Evolutionary conservation across 2,888 invertebrate species (phyloP), one percentile per base, ranked within the genome.

Genomic region (Platycheirus albimanus): DNA sequence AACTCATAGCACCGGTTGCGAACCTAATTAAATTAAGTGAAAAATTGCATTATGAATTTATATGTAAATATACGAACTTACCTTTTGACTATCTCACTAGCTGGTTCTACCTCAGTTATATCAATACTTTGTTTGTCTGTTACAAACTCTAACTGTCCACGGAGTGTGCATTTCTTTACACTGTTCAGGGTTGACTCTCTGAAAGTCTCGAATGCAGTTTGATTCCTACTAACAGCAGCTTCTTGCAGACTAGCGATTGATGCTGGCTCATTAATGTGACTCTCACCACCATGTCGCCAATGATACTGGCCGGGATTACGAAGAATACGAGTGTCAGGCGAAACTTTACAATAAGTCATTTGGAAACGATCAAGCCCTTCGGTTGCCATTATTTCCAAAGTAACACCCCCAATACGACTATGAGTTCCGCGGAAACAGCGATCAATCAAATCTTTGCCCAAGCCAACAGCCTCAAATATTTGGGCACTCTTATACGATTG

Each of bases 401-500:
- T 96, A 0, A 97, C 95, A n/a, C 99, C 99, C 84, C 99, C 94
- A 85, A 95, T 93, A 84, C 94, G 92, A 11, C 94, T 94, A 56
- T 94, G 94, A 0, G 94, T 94, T 84, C 94, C 93, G 91, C 93
- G 96, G 92, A 99, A 99, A 90, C 99, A 99, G 88, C 96, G 96
- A 74, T 98, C 96, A 79, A 99, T 94, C 0, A 99, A 96, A 87
- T 99, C 98, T 77, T 95, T 94, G 41, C 96, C 95, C 52, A 99
- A 91, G 0, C 99, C 99, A 8, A 99, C 98, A 0, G 99, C 99
- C 91, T 99, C 99, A 89, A 99, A 99, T 87, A 99, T 99, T 92
- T 99, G 99, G 0, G 99, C 99, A 85, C 98, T 97, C 92, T 99
- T 99, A 91, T 99, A 99, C 0, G 98, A 99, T 90, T 99, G 99